These are phyloP conservation scores for Lasioglossum figueresi DNA, from an alignment of 2,888 invertebrate genomes.

Conservation along the genomic window DNA sequence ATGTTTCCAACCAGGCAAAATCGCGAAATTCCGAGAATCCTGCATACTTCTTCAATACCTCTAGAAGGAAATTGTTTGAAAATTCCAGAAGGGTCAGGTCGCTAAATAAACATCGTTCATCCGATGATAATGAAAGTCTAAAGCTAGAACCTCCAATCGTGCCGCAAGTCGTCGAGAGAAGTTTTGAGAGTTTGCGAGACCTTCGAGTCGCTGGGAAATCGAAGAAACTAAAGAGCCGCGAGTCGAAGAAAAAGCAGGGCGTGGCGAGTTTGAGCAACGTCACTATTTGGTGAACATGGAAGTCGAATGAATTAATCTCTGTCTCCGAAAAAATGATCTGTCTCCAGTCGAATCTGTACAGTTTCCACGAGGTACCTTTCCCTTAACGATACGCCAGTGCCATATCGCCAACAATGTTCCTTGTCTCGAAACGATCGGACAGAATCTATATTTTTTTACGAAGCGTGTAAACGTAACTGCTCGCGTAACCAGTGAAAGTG, in stretches of 20 bases:
- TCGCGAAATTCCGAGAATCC: conserved; percentile 17
- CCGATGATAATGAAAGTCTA: conserved; percentile 76
- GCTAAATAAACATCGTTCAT: background rate
- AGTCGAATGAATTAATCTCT: background rate
- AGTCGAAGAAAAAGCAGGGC: conserved; percentile 27
- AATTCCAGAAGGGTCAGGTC: background rate
- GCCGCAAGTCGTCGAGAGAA: conserved; percentile 86
- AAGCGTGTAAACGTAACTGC: background rate
- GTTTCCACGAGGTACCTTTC: background rate
- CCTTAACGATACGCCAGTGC: conserved; percentile 19
- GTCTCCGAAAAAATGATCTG: background rate
- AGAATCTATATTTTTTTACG: background rate
- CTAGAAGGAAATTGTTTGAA: conserved; percentile 35
- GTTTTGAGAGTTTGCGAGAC: conserved; percentile 85
- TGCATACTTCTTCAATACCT: conserved; percentile 38
- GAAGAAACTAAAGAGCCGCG: conserved; percentile 22
- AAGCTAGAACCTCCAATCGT: conserved; percentile 86
- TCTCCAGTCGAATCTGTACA: background rate
- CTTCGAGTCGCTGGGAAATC: conserved; percentile 28
- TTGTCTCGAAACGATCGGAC: conserved; percentile 15
- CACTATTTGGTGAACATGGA: conserved; percentile 66
- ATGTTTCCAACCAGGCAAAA: conserved; percentile 34
- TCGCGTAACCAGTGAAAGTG: background rate
- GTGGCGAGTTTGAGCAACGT: conserved; percentile 59
- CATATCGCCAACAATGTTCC: conserved; percentile 47